Conservation (phyloP, 2,888 invertebrate genomes). For the Heliconius charithonia region DNA sequence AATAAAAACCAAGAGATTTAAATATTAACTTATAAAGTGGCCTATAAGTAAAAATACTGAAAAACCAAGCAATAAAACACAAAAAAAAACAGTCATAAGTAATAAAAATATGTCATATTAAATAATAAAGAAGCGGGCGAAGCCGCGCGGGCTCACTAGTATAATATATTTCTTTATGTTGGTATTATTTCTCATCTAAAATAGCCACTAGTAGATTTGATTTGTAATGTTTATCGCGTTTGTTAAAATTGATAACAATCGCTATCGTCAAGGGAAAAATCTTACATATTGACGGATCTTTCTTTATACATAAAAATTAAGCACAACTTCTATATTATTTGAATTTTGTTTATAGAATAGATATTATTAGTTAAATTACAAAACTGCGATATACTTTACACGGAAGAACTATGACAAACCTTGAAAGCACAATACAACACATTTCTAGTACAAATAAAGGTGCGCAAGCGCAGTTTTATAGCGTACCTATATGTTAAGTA, state of each 20-base stretch:
- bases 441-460: background rate
- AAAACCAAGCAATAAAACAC: too few species aligned
- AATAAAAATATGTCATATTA: too few species aligned
- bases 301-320: background rate
- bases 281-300: background rate
- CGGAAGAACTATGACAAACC: background rate
- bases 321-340: background rate
- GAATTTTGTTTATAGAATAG: too few species aligned
- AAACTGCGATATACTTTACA: background rate
- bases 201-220: background rate
- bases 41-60: too few species aligned
- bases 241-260: slow-evolving; percentile 8
- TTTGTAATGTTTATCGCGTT: slow-evolving; percentile 3
- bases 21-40: too few species aligned
- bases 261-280: background rate
- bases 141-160: too few species aligned
- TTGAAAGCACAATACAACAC: background rate
- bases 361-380: background rate
- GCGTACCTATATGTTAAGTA: background rate
- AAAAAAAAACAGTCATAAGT: too few species aligned
- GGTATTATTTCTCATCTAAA: background rate
- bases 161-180: background rate
- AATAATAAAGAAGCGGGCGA: too few species aligned
- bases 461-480: slow-evolving; percentile 7
- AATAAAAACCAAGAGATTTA: too few species aligned